phyloP scores from a whole-genome alignment of 2,113 vertebrate species.

The Ameiurus melas region DNA sequence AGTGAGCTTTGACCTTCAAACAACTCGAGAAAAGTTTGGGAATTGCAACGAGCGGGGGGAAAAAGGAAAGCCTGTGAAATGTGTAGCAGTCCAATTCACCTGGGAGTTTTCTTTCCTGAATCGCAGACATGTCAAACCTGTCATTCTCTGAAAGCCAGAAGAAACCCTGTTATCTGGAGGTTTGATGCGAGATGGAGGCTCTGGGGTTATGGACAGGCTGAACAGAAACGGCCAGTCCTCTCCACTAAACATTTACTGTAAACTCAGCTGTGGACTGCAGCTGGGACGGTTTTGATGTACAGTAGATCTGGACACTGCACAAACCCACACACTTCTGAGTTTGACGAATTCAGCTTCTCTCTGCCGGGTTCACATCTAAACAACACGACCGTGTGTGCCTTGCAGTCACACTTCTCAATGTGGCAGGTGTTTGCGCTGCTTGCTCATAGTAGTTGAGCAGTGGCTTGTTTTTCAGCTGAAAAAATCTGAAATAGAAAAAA shows the following conservation, averaged over 20 bases:
- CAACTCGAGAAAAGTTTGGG: constrained; percentile 54
- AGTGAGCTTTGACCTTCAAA: constrained; percentile 59
- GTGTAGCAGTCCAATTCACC: constrained; percentile 52
- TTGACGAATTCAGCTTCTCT: constrained; percentile 22
- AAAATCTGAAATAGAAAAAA: background rate
- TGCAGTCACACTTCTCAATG: background rate
- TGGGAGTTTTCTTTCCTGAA: constrained; percentile 58
- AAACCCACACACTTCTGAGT: constrained; percentile 16
- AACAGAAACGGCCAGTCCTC: constrained; percentile 37
- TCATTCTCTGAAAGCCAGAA: constrained; percentile 57
- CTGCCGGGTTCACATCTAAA: constrained; percentile 23
- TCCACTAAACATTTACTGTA: constrained; percentile 45
- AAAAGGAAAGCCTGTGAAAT: constrained; percentile 49
- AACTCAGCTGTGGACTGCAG: constrained; percentile 19
- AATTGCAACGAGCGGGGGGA: constrained; percentile 26
- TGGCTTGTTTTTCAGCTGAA: background rate
- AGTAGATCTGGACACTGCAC: constrained; percentile 2
- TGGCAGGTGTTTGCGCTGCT: constrained; percentile 8
- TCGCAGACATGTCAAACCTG: constrained; percentile 61
- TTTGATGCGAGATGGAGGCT: constrained; percentile 39
- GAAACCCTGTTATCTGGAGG: constrained; percentile 54
- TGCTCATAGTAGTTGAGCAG: background rate
- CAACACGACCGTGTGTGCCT: constrained; percentile 3
- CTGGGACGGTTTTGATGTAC: constrained; percentile 32
- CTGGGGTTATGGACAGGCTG: constrained; percentile 48